Evolutionary conservation across 2,113 vertebrate species (phyloP).

Genomic region (Corythoichthys intestinalis): DNA sequence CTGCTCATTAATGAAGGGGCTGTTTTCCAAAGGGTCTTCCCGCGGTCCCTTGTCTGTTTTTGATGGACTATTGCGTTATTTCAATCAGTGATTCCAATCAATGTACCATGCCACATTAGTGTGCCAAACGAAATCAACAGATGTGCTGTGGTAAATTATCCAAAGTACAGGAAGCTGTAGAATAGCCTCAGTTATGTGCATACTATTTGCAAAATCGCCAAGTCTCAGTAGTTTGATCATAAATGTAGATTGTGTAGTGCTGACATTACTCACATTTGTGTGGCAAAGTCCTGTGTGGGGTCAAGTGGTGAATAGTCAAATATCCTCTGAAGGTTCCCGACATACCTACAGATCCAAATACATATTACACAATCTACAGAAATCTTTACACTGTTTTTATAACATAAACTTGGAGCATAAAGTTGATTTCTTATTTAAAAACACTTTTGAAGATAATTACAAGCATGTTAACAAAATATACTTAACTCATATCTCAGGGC

Average conservation of each 20-base stretch:
- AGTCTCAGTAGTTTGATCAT: not conserved
- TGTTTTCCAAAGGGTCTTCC: no score
- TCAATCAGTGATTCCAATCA: no score
- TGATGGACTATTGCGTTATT: no score
- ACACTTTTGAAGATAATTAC: not conserved
- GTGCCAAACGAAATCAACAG: no score
- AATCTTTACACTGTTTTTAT: not conserved
- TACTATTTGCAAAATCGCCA: not conserved
- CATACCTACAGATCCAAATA: slow-evolving; percentile 80
- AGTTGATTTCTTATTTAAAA: no score
- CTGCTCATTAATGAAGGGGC: no score
- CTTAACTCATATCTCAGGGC: not conserved
- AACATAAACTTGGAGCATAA: no score
- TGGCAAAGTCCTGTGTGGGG: slow-evolving; percentile 94
- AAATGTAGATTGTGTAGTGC: slow-evolving; percentile 22
- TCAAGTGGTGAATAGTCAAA: slow-evolving; percentile 97
- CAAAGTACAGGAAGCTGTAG: not conserved
- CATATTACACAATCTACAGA: not conserved
- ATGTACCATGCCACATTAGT: no score
- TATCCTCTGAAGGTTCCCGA: slow-evolving; percentile 95
- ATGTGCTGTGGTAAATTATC: no score
- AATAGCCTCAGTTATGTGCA: not conserved
- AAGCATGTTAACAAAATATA: not conserved
- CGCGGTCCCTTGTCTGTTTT: no score
- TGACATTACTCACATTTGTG: slow-evolving; percentile 89